phyloP scores from a whole-genome alignment of 2,113 vertebrate species.

The Lepus europaeus region DNA sequence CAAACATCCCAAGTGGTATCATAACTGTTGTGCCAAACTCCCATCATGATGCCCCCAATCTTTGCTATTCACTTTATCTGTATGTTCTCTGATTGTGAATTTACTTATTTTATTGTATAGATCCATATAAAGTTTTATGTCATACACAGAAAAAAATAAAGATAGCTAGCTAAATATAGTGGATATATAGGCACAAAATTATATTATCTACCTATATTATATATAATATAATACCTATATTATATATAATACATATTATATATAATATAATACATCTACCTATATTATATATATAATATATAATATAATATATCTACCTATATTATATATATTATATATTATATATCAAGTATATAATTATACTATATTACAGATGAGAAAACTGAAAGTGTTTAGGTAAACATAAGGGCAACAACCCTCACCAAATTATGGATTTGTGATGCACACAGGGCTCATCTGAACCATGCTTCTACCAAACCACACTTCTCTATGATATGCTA shows the following conservation, averaged over 20 bases:
- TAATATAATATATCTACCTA: background rate
- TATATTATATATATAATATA: background rate
- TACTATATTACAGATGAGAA: background rate
- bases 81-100: background rate
- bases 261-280: background rate
- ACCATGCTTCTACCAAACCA: background rate
- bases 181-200: background rate
- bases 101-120: background rate
- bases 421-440: background rate
- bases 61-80: background rate
- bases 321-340: background rate
- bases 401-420: background rate
- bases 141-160: slow-evolving; percentile 4
- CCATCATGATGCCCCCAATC: background rate
- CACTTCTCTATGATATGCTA: background rate
- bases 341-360: too few relatives aligned
- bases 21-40: too few relatives aligned
- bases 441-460: background rate
- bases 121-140: slow-evolving; percentile 30
- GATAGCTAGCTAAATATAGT: slow-evolving; percentile 32
- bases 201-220: background rate
- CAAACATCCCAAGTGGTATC: too few relatives aligned
- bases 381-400: slow-evolving; percentile 11
- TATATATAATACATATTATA: background rate
- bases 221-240: background rate